Evolutionary conservation across 2,797 vertebrate species (phyloP).

Genomic region (Manis crassicaudata): DNA sequence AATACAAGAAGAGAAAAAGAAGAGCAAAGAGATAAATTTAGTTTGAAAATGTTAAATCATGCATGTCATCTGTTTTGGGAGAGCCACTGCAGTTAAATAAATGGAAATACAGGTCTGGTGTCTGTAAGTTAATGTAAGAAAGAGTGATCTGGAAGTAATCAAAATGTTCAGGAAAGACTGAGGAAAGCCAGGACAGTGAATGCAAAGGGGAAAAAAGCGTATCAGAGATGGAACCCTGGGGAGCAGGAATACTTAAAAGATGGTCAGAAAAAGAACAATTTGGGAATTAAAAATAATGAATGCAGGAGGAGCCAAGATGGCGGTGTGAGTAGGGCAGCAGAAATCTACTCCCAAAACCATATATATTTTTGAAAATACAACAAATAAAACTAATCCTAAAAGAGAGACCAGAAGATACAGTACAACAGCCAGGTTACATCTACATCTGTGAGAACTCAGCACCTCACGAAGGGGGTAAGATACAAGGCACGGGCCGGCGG

Average conservation of each 20-base stretch:
- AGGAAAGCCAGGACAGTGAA: slow-evolving; percentile 1
- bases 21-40: slow-evolving; percentile 20
- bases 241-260: slow-evolving; percentile 18
- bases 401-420: too few relatives aligned
- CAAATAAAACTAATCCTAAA: too few relatives aligned
- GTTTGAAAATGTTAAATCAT: slow-evolving; percentile 31
- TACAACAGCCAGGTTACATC: too few relatives aligned
- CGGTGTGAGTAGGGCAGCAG: too few relatives aligned
- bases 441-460: too few relatives aligned
- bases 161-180: slow-evolving; percentile 29
- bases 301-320: not conserved
- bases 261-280: slow-evolving; percentile 44
- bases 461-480: too few relatives aligned
- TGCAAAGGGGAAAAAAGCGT: not conserved
- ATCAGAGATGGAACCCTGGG: slow-evolving; percentile 17
- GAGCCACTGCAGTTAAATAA: slow-evolving; percentile 2
- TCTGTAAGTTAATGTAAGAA: slow-evolving; percentile 40
- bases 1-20: slow-evolving; percentile 7
- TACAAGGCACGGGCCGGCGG: too few relatives aligned
- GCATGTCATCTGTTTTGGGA: slow-evolving; percentile 7
- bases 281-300: slow-evolving; percentile 52
- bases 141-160: slow-evolving; percentile 33
- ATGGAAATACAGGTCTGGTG: not conserved
- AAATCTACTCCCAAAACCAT: too few relatives aligned
- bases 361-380: too few relatives aligned